phyloP scores from a whole-genome alignment of 2,797 vertebrate genomes.

The Bryconaethiops microstoma region DNA sequence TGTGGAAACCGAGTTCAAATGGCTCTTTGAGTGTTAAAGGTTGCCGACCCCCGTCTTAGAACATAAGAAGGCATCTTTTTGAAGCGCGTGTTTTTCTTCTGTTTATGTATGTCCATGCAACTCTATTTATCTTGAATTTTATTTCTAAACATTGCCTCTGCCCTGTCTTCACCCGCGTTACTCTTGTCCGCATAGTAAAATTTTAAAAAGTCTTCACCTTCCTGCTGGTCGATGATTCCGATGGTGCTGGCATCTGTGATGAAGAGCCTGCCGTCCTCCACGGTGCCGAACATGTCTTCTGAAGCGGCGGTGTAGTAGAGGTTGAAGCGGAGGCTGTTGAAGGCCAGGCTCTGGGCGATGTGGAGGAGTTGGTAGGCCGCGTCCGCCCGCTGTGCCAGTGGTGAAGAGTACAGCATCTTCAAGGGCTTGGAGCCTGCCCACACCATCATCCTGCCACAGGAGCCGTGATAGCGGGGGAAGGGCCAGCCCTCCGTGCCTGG shows the following conservation, averaged over 20 bases:
- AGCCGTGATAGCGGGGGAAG: slow-evolving; percentile 82
- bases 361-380: slow-evolving; percentile 80
- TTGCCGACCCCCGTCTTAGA: no score
- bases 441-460: slow-evolving; percentile 80
- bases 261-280: slow-evolving; percentile 80
- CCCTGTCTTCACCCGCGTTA: neutral
- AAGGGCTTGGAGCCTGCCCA: slow-evolving; percentile 75
- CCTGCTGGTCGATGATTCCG: slow-evolving; percentile 83
- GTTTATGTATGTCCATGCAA: neutral
- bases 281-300: slow-evolving; percentile 78
- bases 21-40: no score
- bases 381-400: slow-evolving; percentile 73
- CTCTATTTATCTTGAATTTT: neutral
- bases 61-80: neutral
- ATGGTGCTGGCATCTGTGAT: slow-evolving; percentile 82
- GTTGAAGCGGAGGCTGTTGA: slow-evolving; percentile 82
- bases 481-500: slow-evolving; percentile 83
- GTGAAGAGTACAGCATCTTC: slow-evolving; percentile 65
- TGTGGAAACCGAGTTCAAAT: no score
- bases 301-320: slow-evolving; percentile 81
- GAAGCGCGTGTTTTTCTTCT: neutral
- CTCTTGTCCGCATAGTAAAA: neutral
- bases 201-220: slow-evolving; percentile 69
- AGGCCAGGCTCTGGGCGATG: slow-evolving; percentile 75
- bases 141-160: neutral